phyloP scores from a whole-genome alignment of 1,140 invertebrate genomes.

The Ceratosolen fusciceps region DNA sequence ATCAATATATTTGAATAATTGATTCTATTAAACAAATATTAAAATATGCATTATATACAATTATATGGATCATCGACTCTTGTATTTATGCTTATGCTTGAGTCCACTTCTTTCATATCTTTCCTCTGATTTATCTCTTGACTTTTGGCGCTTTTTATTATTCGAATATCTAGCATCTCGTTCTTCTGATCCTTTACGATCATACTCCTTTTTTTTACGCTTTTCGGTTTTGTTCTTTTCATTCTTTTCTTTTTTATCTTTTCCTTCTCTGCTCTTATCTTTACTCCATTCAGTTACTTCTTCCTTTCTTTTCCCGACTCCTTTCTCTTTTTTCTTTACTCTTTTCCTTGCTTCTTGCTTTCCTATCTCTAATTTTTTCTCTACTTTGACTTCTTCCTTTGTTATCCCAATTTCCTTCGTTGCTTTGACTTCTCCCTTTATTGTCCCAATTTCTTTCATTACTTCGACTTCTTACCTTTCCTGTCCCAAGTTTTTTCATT shows the following conservation, averaged over 20 bases:
- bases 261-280: too few species aligned
- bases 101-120: conserved; percentile 22
- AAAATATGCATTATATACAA: conserved; percentile 15
- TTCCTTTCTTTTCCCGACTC: neutral
- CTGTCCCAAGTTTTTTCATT: conserved; percentile 26
- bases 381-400: too few species aligned
- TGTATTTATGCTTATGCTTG: conserved; percentile 39
- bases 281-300: conserved; percentile 10
- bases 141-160: conserved; percentile 38
- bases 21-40: conserved; percentile 1
- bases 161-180: conserved; percentile 23
- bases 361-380: conserved; percentile 50
- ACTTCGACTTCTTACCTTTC: conserved; percentile 22
- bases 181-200: conserved; percentile 12
- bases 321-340: conserved; percentile 23
- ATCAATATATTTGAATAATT: conserved; percentile 4
- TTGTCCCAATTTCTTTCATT: conserved; percentile 12
- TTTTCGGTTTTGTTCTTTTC: conserved; percentile 9
- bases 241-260: too few species aligned
- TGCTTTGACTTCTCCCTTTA: neutral
- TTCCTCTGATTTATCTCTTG: conserved; percentile 48
- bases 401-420: too few species aligned
- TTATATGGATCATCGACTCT: conserved; percentile 31
- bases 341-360: conserved; percentile 52
- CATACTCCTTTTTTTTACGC: neutral